phyloP scores from a whole-genome alignment of 1,140 invertebrate genomes.

The Ephestia elutella region DNA sequence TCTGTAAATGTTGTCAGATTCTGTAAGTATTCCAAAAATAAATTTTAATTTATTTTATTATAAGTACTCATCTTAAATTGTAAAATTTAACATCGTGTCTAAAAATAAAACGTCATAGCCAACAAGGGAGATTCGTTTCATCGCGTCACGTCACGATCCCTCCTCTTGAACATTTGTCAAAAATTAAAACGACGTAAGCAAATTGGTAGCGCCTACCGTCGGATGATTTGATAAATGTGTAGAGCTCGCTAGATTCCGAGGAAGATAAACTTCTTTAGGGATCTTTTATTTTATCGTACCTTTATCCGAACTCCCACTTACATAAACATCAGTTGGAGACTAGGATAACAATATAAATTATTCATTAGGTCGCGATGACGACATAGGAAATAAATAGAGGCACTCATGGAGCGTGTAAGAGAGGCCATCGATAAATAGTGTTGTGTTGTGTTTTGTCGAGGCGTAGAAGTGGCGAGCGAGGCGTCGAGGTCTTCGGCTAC shows the following conservation, averaged over 20 bases:
- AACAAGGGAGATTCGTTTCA: constrained; percentile 31
- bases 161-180: constrained; percentile 40
- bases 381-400: constrained; percentile 18
- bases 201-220: neutral
- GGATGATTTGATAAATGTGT: neutral
- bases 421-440: constrained; percentile 32
- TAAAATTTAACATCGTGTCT: neutral
- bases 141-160: constrained; percentile 34
- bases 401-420: constrained; percentile 19
- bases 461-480: constrained; percentile 21
- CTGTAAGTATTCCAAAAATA: no score
- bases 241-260: neutral
- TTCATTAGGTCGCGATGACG: constrained; percentile 30
- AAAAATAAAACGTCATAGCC: constrained; percentile 15
- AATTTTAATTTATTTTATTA: no score
- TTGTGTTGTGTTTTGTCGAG: constrained; percentile 24
- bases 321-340: constrained; percentile 34
- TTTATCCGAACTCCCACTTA: constrained; percentile 16
- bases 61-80: no score
- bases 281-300: constrained; percentile 6
- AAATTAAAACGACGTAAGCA: constrained; percentile 21
- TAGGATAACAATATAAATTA: constrained; percentile 38
- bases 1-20: no score
- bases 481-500: constrained; percentile 34
- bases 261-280: neutral